phyloP scores from a whole-genome alignment of 1,140 invertebrate genomes.

The Lasioglossum albipes region DNA sequence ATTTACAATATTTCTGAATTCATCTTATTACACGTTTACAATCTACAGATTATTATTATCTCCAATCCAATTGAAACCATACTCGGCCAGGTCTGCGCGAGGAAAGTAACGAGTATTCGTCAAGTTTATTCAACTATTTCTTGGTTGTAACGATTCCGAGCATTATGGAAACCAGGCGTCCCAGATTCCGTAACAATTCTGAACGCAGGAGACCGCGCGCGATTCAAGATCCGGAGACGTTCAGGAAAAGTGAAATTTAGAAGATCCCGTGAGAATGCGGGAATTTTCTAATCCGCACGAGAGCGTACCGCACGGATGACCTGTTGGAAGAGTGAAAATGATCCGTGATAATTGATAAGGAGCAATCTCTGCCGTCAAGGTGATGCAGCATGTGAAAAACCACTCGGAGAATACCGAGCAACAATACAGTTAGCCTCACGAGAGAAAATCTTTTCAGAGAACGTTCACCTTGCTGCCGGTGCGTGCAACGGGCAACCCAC shows the following conservation, averaged over 20 bases:
- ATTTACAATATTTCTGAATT: too few relatives aligned
- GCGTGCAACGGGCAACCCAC: constrained; percentile 73
- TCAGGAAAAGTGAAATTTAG: constrained; percentile 35
- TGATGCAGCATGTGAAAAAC: constrained; percentile 16
- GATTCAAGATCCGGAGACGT: not conserved
- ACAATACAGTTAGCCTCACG: constrained; percentile 71
- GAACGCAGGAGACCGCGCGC: not conserved
- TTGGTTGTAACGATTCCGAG: not conserved
- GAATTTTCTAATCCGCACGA: constrained; percentile 13
- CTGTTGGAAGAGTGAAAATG: constrained; percentile 1
- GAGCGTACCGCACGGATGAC: not conserved
- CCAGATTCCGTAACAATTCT: not conserved
- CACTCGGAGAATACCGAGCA: constrained; percentile 14
- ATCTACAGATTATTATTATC: too few relatives aligned
- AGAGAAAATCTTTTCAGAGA: constrained; percentile 77
- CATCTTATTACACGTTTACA: too few relatives aligned
- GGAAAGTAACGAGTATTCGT: not conserved
- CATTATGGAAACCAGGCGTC: not conserved
- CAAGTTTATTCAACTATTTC: not conserved
- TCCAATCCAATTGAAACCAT: too few relatives aligned
- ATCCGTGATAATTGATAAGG: constrained; percentile 34
- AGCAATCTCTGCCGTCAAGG: constrained; percentile 20
- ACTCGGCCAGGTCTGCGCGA: not conserved
- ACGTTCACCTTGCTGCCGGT: constrained; percentile 69
- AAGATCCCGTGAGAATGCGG: constrained; percentile 17